phyloP scores from a whole-genome alignment of 2,113 vertebrate genomes.

The Mesoclemmys tuberculata region DNA sequence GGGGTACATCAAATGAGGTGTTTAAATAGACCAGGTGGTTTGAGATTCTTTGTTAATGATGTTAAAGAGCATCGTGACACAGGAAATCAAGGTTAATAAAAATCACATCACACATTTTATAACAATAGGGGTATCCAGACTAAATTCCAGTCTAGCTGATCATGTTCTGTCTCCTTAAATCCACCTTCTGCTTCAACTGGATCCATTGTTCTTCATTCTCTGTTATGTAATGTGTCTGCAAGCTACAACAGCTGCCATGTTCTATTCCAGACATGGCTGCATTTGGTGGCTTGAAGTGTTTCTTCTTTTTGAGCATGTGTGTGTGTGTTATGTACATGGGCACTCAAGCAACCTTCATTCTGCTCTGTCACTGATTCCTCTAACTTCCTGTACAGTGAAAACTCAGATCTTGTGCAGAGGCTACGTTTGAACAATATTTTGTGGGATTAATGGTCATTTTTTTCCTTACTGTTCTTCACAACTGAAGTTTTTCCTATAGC shows the following conservation, averaged over 20 bases:
- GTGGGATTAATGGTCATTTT: background rate
- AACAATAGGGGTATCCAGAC: background rate
- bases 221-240: slow-evolving; percentile 5
- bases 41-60: background rate
- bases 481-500: background rate
- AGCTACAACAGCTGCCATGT: background rate
- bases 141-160: background rate
- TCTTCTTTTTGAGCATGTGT: slow-evolving; percentile 8
- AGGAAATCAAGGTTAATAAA: background rate
- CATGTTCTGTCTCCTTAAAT: background rate
- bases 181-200: slow-evolving; percentile 5
- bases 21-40: background rate
- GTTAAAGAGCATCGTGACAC: background rate
- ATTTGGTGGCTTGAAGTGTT: slow-evolving; percentile 50
- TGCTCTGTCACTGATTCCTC: background rate
- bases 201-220: slow-evolving; percentile 18
- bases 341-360: background rate
- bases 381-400: slow-evolving; percentile 27
- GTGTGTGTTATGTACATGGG: background rate
- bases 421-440: background rate
- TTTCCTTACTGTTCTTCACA: background rate
- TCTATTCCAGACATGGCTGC: slow-evolving; percentile 19
- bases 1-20: background rate
- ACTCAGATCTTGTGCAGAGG: background rate
- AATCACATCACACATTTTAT: background rate